Percentiles rank a stretch among this genome's conserved stretches.
phyloP scores from a whole-genome alignment of 2,888 invertebrate species.

The Torymus tubicola region DNA sequence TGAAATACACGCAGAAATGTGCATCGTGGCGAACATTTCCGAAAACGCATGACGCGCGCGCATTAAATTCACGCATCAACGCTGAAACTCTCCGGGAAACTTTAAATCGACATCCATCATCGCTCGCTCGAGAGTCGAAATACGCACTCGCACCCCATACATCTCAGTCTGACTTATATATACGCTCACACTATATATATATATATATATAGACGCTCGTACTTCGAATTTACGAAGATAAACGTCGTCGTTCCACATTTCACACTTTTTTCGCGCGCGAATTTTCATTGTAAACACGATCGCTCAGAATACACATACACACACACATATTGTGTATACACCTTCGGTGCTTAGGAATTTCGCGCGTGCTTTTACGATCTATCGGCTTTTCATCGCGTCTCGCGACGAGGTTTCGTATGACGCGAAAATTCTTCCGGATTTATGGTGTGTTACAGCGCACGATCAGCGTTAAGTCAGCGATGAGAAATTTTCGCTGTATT shows the following conservation, averaged over 20 bases:
- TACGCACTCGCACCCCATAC: not conserved
- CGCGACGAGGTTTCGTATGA: no score
- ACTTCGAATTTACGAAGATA: slow-evolving; percentile 32
- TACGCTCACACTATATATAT: no score
- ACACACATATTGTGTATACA: no score
- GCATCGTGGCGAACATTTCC: no score
- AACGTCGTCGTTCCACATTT: slow-evolving; percentile 17
- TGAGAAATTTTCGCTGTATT: no score
- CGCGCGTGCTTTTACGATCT: slow-evolving; percentile 12
- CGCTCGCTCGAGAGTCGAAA: slow-evolving; percentile 17
- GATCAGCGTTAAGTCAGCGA: no score
- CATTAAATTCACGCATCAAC: not conserved
- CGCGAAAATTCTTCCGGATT: no score
- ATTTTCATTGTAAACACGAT: slow-evolving; percentile 37
- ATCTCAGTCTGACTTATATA: slow-evolving; percentile 4
- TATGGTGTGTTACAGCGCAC: no score
- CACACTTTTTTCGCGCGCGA: not conserved
- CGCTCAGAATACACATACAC: not conserved
- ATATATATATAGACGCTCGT: no score
- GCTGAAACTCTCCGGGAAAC: slow-evolving; percentile 3
- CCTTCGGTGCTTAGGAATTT: slow-evolving; percentile 5
- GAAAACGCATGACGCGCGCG: no score
- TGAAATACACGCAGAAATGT: no score
- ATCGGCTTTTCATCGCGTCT: no score
- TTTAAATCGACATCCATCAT: slow-evolving; percentile 38